Evolutionary conservation across 2,113 vertebrate genomes (phyloP).

Genomic region (Tympanuchus pallidicinctus): DNA sequence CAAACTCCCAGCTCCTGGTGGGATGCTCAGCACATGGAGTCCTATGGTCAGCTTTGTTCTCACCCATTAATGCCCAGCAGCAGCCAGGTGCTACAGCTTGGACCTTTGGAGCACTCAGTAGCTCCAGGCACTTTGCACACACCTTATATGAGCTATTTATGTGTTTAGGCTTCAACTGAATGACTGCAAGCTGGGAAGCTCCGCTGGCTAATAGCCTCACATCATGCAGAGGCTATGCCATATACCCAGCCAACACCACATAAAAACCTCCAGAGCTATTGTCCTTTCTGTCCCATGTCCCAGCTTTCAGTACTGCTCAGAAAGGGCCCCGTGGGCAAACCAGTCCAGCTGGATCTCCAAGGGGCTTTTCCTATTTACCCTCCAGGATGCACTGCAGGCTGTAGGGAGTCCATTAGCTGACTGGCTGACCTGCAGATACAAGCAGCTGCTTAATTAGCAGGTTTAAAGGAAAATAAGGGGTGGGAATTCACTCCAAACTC

Average conservation of each 20-base stretch:
- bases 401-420: neutral
- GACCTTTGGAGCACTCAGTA: neutral
- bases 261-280: neutral
- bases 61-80: neutral
- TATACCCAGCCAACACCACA: neutral
- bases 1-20: neutral
- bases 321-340: neutral
- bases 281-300: neutral
- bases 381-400: neutral
- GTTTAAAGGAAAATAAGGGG: neutral
- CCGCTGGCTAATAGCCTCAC: neutral
- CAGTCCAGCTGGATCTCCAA: neutral
- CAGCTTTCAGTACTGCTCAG: neutral
- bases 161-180: neutral
- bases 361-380: neutral
- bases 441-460: neutral
- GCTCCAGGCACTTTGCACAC: neutral
- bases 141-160: neutral
- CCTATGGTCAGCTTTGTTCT: neutral
- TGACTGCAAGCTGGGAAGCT: neutral
- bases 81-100: neutral
- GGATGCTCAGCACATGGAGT: neutral
- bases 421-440: neutral
- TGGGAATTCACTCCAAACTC: neutral
- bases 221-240: neutral